A percentile compares a stretch with the other conserved stretches of the same genome.
These are phyloP conservation scores for Strigamia crassipes DNA, from an alignment of 2,888 invertebrate species.

Conservation along the genomic window DNA sequence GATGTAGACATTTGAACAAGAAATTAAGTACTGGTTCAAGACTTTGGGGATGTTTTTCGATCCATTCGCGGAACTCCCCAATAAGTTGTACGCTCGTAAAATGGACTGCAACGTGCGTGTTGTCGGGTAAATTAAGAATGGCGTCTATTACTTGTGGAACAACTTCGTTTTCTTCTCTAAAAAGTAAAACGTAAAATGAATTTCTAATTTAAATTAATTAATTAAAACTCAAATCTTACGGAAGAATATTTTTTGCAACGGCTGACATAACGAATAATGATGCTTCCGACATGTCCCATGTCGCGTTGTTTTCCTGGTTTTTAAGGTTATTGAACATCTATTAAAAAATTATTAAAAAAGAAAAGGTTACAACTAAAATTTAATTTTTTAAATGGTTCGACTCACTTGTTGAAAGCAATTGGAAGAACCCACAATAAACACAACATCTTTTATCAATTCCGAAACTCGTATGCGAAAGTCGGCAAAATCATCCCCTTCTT, in stretches of 20 bases:
- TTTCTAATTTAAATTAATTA: neutral
- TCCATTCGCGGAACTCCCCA: constrained; percentile 94
- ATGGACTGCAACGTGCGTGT: constrained; percentile 83
- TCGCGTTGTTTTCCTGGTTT: constrained; percentile 67
- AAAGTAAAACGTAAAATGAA: constrained; percentile 44
- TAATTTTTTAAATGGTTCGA: neutral
- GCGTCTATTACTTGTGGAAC: constrained; percentile 93
- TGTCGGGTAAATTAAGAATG: constrained; percentile 79
- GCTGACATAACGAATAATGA: constrained; percentile 93
- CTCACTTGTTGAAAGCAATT: constrained; percentile 87
- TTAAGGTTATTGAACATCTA: constrained; percentile 68
- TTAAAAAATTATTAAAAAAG: neutral
- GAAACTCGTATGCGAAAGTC: constrained; percentile 84
- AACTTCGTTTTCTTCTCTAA: constrained; percentile 84
- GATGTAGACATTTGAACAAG: constrained; percentile 73
- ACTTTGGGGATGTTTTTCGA: constrained; percentile 80
- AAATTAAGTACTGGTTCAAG: constrained; percentile 82
- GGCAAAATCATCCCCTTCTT: constrained; percentile 82
- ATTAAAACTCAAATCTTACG: constrained; percentile 67
- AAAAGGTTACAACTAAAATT: neutral
- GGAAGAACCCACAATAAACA: constrained; percentile 92
- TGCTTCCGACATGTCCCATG: constrained; percentile 92
- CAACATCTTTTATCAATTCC: constrained; percentile 93
- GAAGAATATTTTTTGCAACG: constrained; percentile 90
- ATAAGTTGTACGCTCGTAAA: constrained; percentile 84